Conservation (phyloP, 2,113 vertebrate species). For the Mormoops blainvillei region DNA sequence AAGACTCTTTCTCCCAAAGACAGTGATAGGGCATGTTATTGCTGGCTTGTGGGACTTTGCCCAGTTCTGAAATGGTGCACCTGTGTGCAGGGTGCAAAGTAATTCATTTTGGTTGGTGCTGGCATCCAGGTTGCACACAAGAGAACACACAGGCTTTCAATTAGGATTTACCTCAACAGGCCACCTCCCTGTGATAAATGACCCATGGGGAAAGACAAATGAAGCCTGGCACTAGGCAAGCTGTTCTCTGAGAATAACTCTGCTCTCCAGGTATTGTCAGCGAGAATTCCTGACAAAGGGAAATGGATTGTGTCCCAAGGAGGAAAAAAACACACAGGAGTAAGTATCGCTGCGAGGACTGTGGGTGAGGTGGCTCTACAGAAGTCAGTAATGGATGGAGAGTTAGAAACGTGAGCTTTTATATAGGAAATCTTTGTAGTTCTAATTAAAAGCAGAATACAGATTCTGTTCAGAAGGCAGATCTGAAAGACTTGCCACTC, state of each 20-base stretch:
- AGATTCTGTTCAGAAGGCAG: conserved; percentile 12
- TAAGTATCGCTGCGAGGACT: not conserved
- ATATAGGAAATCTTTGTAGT: conserved; percentile 18
- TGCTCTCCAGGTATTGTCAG: conserved; percentile 43
- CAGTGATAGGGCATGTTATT: not conserved
- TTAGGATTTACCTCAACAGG: conserved; percentile 52
- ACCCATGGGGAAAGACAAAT: conserved; percentile 59
- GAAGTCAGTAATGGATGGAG: not conserved
- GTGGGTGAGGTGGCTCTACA: not conserved
- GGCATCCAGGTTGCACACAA: not conserved
- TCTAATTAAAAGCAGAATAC: conserved; percentile 49
- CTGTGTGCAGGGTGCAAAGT: not conserved
- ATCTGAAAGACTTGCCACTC: not conserved
- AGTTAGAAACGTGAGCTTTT: conserved; percentile 8
- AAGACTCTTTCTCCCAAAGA: conserved; percentile 20
- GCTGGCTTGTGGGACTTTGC: not conserved
- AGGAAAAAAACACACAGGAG: not conserved
- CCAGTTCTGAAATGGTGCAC: not conserved
- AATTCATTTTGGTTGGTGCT: not conserved
- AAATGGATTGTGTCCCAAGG: conserved; percentile 40
- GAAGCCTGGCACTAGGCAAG: conserved; percentile 21
- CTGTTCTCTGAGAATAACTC: conserved; percentile 52
- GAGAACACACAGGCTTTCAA: conserved; percentile 39
- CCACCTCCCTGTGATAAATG: conserved; percentile 62
- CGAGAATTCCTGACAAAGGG: conserved; percentile 47